These are phyloP conservation scores for Drosophila persimilis DNA, from an alignment of 1,140 invertebrate genomes.

Conservation along the genomic window DNA sequence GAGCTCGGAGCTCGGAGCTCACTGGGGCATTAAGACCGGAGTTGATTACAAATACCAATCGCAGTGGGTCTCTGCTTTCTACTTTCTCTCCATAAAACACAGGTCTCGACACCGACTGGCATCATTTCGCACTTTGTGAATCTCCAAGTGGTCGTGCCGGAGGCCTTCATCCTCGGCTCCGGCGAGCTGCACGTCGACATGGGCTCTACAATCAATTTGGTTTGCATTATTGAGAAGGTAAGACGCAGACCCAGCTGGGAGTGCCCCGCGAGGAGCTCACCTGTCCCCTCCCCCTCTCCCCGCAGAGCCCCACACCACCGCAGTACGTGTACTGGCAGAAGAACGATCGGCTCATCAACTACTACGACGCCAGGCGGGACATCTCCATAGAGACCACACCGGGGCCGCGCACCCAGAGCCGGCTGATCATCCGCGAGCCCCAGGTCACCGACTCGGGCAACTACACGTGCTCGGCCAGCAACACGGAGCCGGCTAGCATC, in stretches of 20 bases:
- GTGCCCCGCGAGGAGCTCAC: not conserved
- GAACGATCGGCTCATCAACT: constrained; percentile 96
- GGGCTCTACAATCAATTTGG: constrained; percentile 94
- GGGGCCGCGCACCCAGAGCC: constrained; percentile 91
- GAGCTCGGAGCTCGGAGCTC: too few species aligned
- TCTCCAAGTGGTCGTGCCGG: constrained; percentile 93
- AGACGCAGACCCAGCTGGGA: constrained; percentile 53
- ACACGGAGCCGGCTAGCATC: constrained; percentile 94
- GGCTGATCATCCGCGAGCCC: constrained; percentile 91
- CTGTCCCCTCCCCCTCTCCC: not conserved
- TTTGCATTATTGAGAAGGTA: constrained; percentile 97
- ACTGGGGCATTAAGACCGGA: constrained; percentile 66
- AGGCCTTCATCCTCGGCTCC: constrained; percentile 93
- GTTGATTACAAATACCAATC: constrained; percentile 63
- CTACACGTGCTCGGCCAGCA: constrained; percentile 95
- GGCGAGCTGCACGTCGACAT: constrained; percentile 95
- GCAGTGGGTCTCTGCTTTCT: constrained; percentile 30
- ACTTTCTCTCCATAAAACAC: constrained; percentile 42
- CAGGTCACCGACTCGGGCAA: constrained; percentile 94
- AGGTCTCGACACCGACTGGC: constrained; percentile 93
- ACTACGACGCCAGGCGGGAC: constrained; percentile 92
- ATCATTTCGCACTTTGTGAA: constrained; percentile 94
- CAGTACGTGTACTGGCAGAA: constrained; percentile 97
- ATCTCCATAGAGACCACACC: constrained; percentile 94
- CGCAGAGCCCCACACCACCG: constrained; percentile 93